Conservation (phyloP, 2,888 invertebrate species). For the Sclerodermus sp. region DNA sequence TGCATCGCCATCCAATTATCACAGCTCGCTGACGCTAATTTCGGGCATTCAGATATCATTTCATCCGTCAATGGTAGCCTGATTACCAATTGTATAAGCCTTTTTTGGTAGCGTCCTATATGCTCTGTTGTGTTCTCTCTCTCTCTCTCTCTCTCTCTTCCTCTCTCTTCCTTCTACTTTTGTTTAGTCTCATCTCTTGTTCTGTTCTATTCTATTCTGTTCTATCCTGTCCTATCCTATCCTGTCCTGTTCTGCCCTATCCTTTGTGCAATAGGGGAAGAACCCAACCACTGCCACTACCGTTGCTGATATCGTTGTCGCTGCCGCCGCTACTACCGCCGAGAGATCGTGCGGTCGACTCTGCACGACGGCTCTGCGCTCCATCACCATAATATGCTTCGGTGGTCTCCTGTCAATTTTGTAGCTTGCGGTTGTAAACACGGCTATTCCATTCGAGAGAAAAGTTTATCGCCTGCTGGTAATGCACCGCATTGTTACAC, state of each 20-base stretch:
- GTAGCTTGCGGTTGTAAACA: constrained; percentile 29
- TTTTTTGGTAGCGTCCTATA: constrained; percentile 14
- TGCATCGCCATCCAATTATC: constrained; percentile 44
- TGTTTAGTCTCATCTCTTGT: too few species aligned
- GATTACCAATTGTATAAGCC: constrained; percentile 44
- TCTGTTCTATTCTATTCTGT: neutral
- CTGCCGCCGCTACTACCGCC: constrained; percentile 19
- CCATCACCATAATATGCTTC: constrained; percentile 32
- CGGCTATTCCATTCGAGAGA: constrained; percentile 25
- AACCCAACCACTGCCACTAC: constrained; percentile 3
- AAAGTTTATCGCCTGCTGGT: constrained; percentile 12
- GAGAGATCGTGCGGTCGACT: constrained; percentile 25
- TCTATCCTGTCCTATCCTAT: neutral
- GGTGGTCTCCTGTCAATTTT: constrained; percentile 33
- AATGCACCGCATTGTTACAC: neutral
- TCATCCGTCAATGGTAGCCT: constrained; percentile 43
- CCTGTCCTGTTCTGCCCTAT: neutral
- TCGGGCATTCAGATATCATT: constrained; percentile 46
- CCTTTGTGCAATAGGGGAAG: neutral
- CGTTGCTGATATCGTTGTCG: constrained; percentile 21
- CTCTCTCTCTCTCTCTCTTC: neutral
- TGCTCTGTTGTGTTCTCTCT: neutral
- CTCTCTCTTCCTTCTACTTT: neutral
- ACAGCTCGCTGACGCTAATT: constrained; percentile 45
- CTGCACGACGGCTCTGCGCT: constrained; percentile 19